Evolutionary conservation across 2,797 vertebrate species (phyloP), one percentile per base, ranked within the genome.

Genomic region (Smutsia gigantea): DNA sequence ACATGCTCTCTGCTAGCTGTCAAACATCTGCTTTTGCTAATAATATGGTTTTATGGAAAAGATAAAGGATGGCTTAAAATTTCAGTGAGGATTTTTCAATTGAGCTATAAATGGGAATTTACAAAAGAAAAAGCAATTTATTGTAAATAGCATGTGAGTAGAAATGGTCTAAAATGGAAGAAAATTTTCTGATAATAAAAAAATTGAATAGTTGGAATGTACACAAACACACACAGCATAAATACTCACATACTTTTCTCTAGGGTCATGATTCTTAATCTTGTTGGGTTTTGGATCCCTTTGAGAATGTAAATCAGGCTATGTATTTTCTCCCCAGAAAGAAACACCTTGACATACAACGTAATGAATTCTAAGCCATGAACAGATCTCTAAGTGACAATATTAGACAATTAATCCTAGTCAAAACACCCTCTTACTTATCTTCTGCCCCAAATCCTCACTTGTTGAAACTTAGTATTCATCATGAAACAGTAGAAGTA

Each of bases 1-100:
- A 90, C 92, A 87, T 78, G 31, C 93, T 94, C 77, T 92, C 89
- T 86, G 46, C 95, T 87, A 71, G 92, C 90, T 93, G 25, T 53
- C 53, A 74, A 92, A 90, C 37, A 71, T 95, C 89, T 95, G 55
- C 86, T 97, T 97, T 96, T 92, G 82, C 55, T 94, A 96, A 96
- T 94, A 94, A 96, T 39, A 86, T 88, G n/a, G 55, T 96, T 94
- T 96, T 75, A 69, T 31, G 64, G 59, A 81, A 97, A 94, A 97
- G 74, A 96, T 93, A 93, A 93, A 96, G 57, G 79, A 93, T 95
- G 37, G 39, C 91, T 97, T 94, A 75, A 97, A 94, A 92, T 86
- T 95, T 96, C 95, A 90, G 61, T 72, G 46, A 92, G 87, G 55
- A 86, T 85, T 87, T 96, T 96, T 95, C 82, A 97, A 29, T 69